phyloP scores from a whole-genome alignment of 92 coral and sea anemone genomes.

The Paragorgia papillata region DNA sequence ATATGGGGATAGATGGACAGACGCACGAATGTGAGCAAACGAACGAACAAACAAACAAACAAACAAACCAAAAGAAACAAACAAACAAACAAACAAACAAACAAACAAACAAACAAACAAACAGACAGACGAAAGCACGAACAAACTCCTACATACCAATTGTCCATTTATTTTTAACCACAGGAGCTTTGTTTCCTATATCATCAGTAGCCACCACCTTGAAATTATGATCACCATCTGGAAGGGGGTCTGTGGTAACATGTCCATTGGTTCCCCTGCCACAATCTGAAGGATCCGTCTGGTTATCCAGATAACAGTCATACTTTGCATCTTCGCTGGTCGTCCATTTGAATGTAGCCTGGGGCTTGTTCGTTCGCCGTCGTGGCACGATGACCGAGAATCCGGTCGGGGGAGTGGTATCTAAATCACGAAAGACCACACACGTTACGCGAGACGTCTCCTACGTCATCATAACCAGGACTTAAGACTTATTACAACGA shows the following conservation, averaged over 20 bases:
- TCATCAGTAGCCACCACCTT: slow-evolving; percentile 32
- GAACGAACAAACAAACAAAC: no score
- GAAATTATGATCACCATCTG: slow-evolving; percentile 25
- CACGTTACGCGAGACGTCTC: no score
- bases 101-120: no score
- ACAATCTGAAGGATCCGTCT: slow-evolving; percentile 8
- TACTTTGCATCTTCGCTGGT: slow-evolving; percentile 28
- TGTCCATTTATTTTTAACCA: slow-evolving; percentile 6
- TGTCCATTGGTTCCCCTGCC: slow-evolving; percentile 8
- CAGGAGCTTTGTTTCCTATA: slow-evolving; percentile 24
- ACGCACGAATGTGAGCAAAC: no score
- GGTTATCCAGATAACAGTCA: slow-evolving; percentile 23
- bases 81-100: no score
- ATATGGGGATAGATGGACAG: no score
- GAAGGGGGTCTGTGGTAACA: not conserved
- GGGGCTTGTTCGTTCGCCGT: slow-evolving; percentile 12
- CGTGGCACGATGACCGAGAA: slow-evolving; percentile 16
- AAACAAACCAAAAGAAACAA: no score
- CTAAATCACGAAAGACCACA: not conserved
- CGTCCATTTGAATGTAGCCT: slow-evolving; percentile 27
- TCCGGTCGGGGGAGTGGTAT: slow-evolving; percentile 37
- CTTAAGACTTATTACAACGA: no score
- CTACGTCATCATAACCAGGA: no score
- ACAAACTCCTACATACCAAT: slow-evolving; percentile 19
- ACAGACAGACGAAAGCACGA: no score